Base-by-base conservation (phyloP, 1,140 invertebrate species). In the Calliphora vicina region DNA sequence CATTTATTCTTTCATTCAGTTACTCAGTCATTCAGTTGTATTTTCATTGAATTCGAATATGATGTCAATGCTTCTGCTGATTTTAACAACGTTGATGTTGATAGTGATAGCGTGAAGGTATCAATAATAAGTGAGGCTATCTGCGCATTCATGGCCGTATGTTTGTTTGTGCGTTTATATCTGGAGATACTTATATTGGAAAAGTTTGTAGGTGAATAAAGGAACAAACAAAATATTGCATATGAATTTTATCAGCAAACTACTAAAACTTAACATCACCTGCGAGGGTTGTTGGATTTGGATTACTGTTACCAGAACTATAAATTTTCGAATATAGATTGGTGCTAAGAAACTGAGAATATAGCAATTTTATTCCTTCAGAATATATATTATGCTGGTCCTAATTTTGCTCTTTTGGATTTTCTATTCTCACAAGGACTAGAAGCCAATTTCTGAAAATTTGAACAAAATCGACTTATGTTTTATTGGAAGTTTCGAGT, bases 91-190 rank as follows among this genome's bases (percentile, higher is more conserved):
- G n/a, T n/a, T n/a, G n/a, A 45, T 25, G 74, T 20, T 78, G 35
- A 78, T 78, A 78, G 42, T 12, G n/a, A 78, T 78, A 78, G n/a
- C 74, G 35, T 78, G 35, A 78, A 78, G 43, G 74, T 78, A 43
- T 78, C 42, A 12, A 43, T 43, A 43, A 43, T 43, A 43, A 43
- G 42, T 43, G 42, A 6, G 42, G 5, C 5, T 12, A 12, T 43
- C 5, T 6, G 42, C 12, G 42, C 12, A 43, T 6, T 43, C 12
- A 12, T 43, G 12, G 42, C 5, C 5, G 42, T 43, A n/a, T n/a
- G n/a, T n/a, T n/a, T n/a, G n/a, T n/a, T n/a, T 15, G 50, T 57
- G 0, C n/a, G 50, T 57, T 13, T 13, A 57, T 10, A 35, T 4
- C 15, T 17, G n/a, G 1, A 57, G 15, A 15, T n/a, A 57, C 50